Evolutionary conservation across 2,888 invertebrate species (phyloP).

Genomic region (Coelopa pilipes): DNA sequence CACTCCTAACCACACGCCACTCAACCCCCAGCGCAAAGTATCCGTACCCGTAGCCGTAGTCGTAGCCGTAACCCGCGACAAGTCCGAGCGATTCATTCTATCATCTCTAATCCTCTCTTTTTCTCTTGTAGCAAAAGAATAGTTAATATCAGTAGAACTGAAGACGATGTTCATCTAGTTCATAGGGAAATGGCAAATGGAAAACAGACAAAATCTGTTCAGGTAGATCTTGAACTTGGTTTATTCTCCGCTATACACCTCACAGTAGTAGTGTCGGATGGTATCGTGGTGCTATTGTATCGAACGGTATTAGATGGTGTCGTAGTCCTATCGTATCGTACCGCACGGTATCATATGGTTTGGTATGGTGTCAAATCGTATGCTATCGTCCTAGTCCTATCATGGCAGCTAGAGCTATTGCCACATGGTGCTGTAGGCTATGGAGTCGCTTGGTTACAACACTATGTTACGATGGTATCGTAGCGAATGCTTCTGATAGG

Average conservation of each 20-base stretch:
- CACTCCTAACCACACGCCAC: no score
- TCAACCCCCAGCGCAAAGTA: no score
- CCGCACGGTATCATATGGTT: not conserved
- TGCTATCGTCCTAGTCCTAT: no score
- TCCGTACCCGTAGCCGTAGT: no score
- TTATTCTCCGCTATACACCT: conserved; percentile 45
- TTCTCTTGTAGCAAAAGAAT: conserved; percentile 77
- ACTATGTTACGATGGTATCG: no score
- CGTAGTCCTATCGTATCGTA: not conserved
- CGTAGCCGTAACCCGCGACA: no score
- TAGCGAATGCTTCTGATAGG: no score
- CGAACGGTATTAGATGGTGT: not conserved
- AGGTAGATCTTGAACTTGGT: conserved; percentile 69
- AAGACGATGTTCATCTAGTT: conserved; percentile 80
- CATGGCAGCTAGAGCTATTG: no score
- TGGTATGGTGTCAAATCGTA: not conserved
- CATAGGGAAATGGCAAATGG: conserved; percentile 76
- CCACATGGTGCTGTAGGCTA: no score
- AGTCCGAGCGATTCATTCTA: conserved; percentile 35
- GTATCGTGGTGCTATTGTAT: conserved; percentile 28
- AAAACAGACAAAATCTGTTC: conserved; percentile 80
- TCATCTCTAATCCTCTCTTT: conserved; percentile 55
- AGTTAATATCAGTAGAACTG: conserved; percentile 79
- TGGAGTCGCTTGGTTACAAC: no score
- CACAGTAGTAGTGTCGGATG: conserved; percentile 39